Percentiles rank a stretch among this genome's conserved stretches.
These are phyloP conservation scores for Mayetiola destructor DNA, from an alignment of 2,888 invertebrate genomes.

Conservation along the genomic window DNA sequence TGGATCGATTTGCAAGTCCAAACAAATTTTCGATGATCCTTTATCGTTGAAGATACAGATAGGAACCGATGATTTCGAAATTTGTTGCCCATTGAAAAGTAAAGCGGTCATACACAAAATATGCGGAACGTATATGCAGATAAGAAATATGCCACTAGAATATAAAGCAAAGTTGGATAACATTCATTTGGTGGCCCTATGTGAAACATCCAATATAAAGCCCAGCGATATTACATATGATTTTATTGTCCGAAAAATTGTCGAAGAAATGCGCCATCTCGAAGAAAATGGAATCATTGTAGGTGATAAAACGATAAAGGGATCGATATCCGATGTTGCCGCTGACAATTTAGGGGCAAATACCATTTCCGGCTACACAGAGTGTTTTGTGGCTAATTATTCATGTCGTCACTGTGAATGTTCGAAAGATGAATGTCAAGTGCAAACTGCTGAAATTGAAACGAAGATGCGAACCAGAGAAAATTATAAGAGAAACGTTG, in stretches of 20 bases:
- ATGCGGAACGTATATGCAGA: neutral
- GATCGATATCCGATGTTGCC: conserved; percentile 14
- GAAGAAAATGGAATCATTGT: conserved; percentile 12
- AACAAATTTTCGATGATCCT: neutral
- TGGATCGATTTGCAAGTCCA: neutral
- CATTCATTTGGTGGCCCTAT: neutral
- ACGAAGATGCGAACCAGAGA: neutral
- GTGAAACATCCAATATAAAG: neutral
- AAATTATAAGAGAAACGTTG: neutral
- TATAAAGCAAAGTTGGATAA: neutral
- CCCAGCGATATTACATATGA: neutral
- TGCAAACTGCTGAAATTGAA: conserved; percentile 13
- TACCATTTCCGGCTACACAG: conserved; percentile 15
- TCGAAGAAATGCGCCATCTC: conserved; percentile 15
- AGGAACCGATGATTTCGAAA: neutral
- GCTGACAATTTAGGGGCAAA: conserved; percentile 18
- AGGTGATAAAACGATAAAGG: neutral
- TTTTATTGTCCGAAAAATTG: conserved; percentile 10
- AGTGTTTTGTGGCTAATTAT: conserved; percentile 15
- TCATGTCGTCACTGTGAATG: conserved; percentile 17
- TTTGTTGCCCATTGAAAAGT: neutral
- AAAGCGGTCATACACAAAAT: neutral
- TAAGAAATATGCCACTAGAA: neutral
- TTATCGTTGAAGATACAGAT: neutral
- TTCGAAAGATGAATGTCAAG: conserved; percentile 16